Base-by-base conservation (phyloP, 2,113 vertebrate genomes). In the Catharus minimus region DNA sequence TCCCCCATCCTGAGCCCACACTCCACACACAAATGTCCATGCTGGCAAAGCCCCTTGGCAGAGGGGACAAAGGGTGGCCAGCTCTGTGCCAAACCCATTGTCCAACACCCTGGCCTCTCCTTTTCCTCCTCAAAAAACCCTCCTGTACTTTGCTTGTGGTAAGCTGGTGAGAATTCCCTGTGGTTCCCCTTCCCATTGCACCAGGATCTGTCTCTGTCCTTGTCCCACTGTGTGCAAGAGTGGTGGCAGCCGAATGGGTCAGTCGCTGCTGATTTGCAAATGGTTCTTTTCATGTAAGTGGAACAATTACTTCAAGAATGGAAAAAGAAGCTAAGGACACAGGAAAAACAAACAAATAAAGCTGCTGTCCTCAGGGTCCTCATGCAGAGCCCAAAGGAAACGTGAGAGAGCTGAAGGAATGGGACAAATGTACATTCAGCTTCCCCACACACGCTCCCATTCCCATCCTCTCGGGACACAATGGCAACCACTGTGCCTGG, bases 41-140 rank as follows among this genome's bases (percentile, higher is more conserved):
- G 55, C 62, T 96, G 92, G 92, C 91, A 95, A 86, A 96, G 86
- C 9, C 89, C 81, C 49, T 90, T 94, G 77, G 77, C 89, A 93
- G 53, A 92, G 77, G 39, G 92, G 86, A 66, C 68, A 93, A 90
- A 93, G 65, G 28, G 73, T 75, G 76, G 21, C 60, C 73, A 78
- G 61, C 30, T 93, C 89, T 68, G 69, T 78, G 94, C 62, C 88
- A 91, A 89, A 85, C 11, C 21, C 55, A 27, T 57, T 15, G 2
- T 17, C 46, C 62, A 32, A 78, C 64, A 73, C 23, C 7, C 28
- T 55, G 19, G 14, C 6, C 32, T 85, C 56, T 53, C 30, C 28
- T 17, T 58, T 88, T 46, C 11, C 16, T 56, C 57, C n/a, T 78
- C 43, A 74, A 23, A 77, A 78, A 75, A 80, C 47, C 32, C 47